A percentile compares a stretch with the other conserved stretches of the same genome.
Evolutionary conservation across 2,113 vertebrate species (phyloP).

Genomic region (Macquaria australasica): DNA sequence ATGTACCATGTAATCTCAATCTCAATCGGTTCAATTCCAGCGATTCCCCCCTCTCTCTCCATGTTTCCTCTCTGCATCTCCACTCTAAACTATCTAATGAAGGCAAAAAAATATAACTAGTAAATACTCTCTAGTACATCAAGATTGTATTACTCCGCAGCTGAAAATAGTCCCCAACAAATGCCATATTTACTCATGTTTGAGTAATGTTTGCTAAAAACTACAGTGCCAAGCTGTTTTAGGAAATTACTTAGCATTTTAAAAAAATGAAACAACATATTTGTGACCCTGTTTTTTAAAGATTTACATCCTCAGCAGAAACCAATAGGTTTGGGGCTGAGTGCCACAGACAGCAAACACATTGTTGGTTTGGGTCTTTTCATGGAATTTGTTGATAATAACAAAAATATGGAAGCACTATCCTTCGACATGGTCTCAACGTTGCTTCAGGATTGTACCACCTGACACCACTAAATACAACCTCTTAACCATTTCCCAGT

Average conservation of each 20-base stretch:
- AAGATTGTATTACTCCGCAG: no score
- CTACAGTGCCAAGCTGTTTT: not conserved
- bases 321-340: no score
- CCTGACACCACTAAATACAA: slow-evolving; percentile 22
- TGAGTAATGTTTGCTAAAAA: not conserved
- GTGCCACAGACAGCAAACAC: not conserved
- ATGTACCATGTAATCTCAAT: not conserved
- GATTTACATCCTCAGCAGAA: no score
- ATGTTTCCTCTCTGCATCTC: not conserved
- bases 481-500: slow-evolving; percentile 23
- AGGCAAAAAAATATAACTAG: not conserved
- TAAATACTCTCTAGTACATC: not conserved
- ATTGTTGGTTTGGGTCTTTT: not conserved
- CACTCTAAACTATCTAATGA: not conserved
- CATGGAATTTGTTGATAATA: no score
- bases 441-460: slow-evolving; percentile 8
- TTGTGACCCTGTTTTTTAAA: not conserved
- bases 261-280: not conserved
- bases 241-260: not conserved
- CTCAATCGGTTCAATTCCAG: not conserved
- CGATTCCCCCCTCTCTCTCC: not conserved
- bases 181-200: not conserved
- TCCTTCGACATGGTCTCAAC: not conserved
- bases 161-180: not conserved
- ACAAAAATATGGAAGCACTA: not conserved